Percentiles rank a stretch among this genome's conserved stretches.
Evolutionary conservation across 2,888 invertebrate species (phyloP).

Genomic region (Dynastes maya): DNA sequence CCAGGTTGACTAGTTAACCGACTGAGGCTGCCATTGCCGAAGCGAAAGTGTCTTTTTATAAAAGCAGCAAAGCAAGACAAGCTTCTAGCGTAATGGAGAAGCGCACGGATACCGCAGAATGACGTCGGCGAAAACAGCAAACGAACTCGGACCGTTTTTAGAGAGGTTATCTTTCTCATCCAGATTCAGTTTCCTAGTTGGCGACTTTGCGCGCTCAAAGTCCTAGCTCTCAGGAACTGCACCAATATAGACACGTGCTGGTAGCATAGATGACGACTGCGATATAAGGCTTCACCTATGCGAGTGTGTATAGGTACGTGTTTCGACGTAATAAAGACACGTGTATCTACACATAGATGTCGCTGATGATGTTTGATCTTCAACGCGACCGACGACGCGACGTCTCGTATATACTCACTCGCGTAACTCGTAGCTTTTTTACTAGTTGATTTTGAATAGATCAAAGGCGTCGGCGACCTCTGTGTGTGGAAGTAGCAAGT

Average conservation of each 20-base stretch:
- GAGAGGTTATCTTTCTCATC: background rate
- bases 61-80: conserved; percentile 33
- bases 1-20: no score
- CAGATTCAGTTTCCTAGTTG: conserved; percentile 4
- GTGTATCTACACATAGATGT: background rate
- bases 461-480: conserved; percentile 33
- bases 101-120: conserved; percentile 27
- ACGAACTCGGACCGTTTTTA: conserved; percentile 30
- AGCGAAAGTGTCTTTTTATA: conserved; percentile 35
- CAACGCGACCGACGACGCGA: background rate
- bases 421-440: conserved; percentile 17
- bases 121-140: conserved; percentile 8
- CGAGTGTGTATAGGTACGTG: background rate
- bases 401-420: no score
- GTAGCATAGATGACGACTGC: background rate
- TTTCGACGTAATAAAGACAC: background rate
- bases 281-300: no score
- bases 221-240: no score
- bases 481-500: conserved; percentile 10
- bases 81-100: conserved; percentile 25
- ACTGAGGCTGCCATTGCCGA: no score
- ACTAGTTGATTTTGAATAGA: conserved; percentile 46
- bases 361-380: conserved; percentile 18
- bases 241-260: background rate
- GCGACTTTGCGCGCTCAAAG: background rate